Conservation (phyloP, 2,888 invertebrate genomes). For the Tribolium freemani region DNA sequence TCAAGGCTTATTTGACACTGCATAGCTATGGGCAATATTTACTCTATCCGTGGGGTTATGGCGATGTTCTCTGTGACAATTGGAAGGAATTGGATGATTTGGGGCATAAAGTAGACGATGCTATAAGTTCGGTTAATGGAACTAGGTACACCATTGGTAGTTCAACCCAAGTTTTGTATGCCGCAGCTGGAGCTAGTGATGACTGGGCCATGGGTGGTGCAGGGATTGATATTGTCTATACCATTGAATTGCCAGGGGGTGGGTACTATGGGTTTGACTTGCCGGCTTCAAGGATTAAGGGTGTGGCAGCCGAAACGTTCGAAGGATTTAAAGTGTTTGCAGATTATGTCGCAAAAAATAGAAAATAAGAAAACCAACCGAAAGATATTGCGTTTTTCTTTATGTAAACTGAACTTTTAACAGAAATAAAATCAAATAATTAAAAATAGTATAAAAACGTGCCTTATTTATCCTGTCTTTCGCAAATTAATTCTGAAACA, state of each 20-base stretch:
- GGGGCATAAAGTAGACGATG: constrained; percentile 67
- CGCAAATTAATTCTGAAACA: no score
- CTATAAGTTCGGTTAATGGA: constrained; percentile 59
- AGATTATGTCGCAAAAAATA: constrained; percentile 59
- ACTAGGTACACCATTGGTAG: constrained; percentile 70
- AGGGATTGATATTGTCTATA: constrained; percentile 74
- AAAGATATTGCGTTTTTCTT: no score
- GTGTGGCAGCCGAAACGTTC: constrained; percentile 75
- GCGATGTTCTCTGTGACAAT: constrained; percentile 70
- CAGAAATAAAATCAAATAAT: background rate
- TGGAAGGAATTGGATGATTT: constrained; percentile 67
- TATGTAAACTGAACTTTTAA: background rate
- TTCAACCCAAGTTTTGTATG: constrained; percentile 68
- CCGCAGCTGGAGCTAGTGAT: constrained; percentile 75
- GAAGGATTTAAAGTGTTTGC: constrained; percentile 71
- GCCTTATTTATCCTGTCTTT: no score
- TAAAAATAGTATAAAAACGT: no score
- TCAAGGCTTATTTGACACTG: constrained; percentile 74
- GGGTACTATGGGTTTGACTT: constrained; percentile 72
- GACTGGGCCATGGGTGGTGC: constrained; percentile 74
- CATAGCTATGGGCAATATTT: constrained; percentile 85
- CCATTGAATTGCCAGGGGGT: constrained; percentile 77
- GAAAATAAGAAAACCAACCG: background rate
- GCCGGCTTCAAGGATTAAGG: constrained; percentile 70
- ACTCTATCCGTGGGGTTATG: constrained; percentile 79